Evolutionary conservation across 2,113 vertebrate genomes (phyloP).

Genomic region (Hippoglossus stenolepis): DNA sequence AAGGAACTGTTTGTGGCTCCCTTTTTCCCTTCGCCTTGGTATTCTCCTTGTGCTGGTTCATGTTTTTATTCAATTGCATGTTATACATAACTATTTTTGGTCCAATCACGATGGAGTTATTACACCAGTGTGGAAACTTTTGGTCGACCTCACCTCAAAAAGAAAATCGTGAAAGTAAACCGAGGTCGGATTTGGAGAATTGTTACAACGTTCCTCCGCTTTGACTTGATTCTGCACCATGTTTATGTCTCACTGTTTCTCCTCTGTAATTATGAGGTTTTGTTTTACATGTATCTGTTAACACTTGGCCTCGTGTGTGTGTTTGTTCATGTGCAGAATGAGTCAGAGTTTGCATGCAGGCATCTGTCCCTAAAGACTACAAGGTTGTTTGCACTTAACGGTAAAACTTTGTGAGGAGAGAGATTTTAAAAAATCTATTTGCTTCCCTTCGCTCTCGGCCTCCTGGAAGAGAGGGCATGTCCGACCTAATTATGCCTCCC

Average conservation of each 20-base stretch:
- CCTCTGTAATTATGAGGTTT: background rate
- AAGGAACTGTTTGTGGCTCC: too few species aligned
- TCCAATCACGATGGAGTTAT: too few species aligned
- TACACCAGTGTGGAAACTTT: too few species aligned
- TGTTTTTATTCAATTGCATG: too few species aligned
- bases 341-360: conserved; percentile 3
- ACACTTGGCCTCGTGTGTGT: conserved; percentile 1
- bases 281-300: background rate
- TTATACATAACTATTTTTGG: too few species aligned
- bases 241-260: background rate
- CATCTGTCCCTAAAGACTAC: conserved; percentile 29
- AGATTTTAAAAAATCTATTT: conserved; percentile 45
- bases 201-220: too few species aligned
- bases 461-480: conserved; percentile 49
- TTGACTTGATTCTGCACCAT: too few species aligned
- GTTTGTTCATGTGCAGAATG: conserved; percentile 6
- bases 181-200: too few species aligned
- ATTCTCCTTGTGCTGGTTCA: too few species aligned
- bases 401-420: conserved; percentile 44
- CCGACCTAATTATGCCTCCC: conserved; percentile 56
- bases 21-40: too few species aligned
- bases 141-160: too few species aligned
- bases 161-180: too few species aligned
- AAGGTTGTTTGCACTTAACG: conserved; percentile 44
- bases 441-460: conserved; percentile 27